phyloP scores from a whole-genome alignment of 1,140 invertebrate genomes.

The Spodoptera frugiperda region DNA sequence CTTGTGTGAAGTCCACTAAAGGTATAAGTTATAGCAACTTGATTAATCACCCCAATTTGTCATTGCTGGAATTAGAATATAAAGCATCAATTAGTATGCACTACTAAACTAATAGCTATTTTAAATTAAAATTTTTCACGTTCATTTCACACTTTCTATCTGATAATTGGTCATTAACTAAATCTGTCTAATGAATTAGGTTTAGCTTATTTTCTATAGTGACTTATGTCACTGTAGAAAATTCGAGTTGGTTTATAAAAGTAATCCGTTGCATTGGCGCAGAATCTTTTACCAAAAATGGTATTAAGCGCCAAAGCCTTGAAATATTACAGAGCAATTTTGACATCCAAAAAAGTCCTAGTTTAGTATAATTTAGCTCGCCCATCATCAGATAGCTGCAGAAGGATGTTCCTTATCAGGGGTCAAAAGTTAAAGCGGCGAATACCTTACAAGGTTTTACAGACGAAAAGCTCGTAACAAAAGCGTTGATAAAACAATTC shows the following conservation, averaged over 20 bases:
- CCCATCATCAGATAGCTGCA: conserved; percentile 1
- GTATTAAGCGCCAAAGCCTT: too few species aligned
- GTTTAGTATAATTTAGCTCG: not conserved
- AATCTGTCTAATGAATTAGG: too few species aligned
- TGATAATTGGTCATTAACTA: too few species aligned
- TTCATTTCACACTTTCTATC: too few species aligned
- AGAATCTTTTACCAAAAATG: too few species aligned
- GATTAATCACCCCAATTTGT: conserved; percentile 2
- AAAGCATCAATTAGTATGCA: not conserved
- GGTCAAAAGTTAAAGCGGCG: conserved; percentile 11
- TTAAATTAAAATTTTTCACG: too few species aligned
- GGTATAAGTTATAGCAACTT: conserved; percentile 27
- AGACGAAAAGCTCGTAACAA: conserved; percentile 8
- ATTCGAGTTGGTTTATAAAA: too few species aligned
- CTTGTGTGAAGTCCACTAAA: conserved; percentile 22
- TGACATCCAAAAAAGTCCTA: not conserved
- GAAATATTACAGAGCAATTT: too few species aligned
- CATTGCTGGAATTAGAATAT: conserved; percentile 23
- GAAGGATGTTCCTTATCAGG: conserved; percentile 21
- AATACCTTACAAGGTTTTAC: conserved; percentile 10
- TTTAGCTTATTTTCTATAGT: too few species aligned
- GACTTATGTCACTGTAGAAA: too few species aligned
- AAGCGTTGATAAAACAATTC: conserved; percentile 37
- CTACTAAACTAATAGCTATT: too few species aligned
- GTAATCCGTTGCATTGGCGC: too few species aligned